Evolutionary conservation across 2,113 vertebrate species (phyloP), one percentile per base, ranked within the genome.

Genomic region (Vulpes ferrilata): DNA sequence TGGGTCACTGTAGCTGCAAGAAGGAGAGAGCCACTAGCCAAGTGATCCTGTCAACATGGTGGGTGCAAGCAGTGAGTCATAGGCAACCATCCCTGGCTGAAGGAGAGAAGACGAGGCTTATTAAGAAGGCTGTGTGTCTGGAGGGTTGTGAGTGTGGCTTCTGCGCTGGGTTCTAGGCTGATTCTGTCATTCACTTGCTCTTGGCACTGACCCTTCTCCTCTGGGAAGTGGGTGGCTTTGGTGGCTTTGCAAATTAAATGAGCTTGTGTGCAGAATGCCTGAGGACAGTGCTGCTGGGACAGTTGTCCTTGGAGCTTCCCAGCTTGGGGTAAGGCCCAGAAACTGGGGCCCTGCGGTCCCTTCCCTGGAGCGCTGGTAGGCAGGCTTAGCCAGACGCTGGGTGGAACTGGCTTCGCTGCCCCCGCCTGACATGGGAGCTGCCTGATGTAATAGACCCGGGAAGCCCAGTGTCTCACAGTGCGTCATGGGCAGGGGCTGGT

Each of bases 121-220:
- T 16, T 62, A 20, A 35, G 88, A 67, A 27, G 53, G 62, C 48
- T 5, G 0, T 2, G 12, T 32, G 80, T 71, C 38, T 2, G 0
- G 16, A 30, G 32, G 15, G 30, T 22, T 76, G 92, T 2, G 2
- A 4, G 0, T 2, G 0, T n/a, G 11, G 48, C 5, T 0, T 53
- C 73, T 64, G 51, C 4, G 0, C 67, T 1, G 12, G 59, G 32
- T 55, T 69, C 30, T 17, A 6, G 20, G 15, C 78, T 88, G n/a
- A 10, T 25, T 73, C 79, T 69, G 48, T 60, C 48, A 4, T 65
- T 86, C 59, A 17, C 78, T 92, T 0, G 0, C 35, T 27, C 0
- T 65, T 78, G 65, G 81, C 51, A 25, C 13, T 38, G 78, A 79
- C 64, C 43, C 86, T 43, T 80, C 80, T 90, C 67, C 67, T 84